Base-by-base conservation (phyloP, 53 echinoderm and acorn worm genomes). In the Actinopyga echinites region DNA sequence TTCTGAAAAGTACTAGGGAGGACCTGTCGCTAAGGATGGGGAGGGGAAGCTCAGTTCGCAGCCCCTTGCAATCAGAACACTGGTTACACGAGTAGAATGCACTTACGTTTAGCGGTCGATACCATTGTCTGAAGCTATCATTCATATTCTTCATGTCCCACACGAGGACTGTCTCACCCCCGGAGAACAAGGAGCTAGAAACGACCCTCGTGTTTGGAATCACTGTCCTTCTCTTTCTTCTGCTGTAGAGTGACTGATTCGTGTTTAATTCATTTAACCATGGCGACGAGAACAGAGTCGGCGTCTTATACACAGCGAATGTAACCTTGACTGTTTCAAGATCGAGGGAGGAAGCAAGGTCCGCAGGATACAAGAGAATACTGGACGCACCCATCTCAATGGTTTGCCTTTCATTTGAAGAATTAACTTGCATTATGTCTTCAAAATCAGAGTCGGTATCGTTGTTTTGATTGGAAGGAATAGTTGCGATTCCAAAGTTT, bases 161-260 rank as follows among this genome's bases (percentile, higher is more conserved):
- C 25, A 23, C 53, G 0, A 8, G 22, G 22, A 75, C 45, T 28
- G 10, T 28, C 25, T 12, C 22, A 42, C 45, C 75, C 30, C 43
- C 75, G 4, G 75, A 52, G 22, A 52, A 38, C 17, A 75, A 42
- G 11, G 45, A 43, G 28, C 43, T 44, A 44, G 75, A 75, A 1
- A 75, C 3, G 23, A 75, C 75, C 30, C 75, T 75, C 24, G 75
- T 75, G 26, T 75, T 53, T 23, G 53, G 45, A 17, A 42, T 42
- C 4, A 26, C 40, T 13, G 29, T 13, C 30, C 53, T 42, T 30
- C 45, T 75, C 75, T 43, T 24, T 19, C 75, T 75, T 30, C 75
- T n/a, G 28, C 28, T 15, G 43, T 75, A 75, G 2, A 44, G 0
- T 13, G 45, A 26, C 1, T 30, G 23, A 21, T 75, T 25, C 22